Percentiles rank a stretch among this genome's conserved stretches.
These are phyloP conservation scores for Teleogryllus occipitalis DNA, from an alignment of 1,140 invertebrate genomes.

Conservation along the genomic window DNA sequence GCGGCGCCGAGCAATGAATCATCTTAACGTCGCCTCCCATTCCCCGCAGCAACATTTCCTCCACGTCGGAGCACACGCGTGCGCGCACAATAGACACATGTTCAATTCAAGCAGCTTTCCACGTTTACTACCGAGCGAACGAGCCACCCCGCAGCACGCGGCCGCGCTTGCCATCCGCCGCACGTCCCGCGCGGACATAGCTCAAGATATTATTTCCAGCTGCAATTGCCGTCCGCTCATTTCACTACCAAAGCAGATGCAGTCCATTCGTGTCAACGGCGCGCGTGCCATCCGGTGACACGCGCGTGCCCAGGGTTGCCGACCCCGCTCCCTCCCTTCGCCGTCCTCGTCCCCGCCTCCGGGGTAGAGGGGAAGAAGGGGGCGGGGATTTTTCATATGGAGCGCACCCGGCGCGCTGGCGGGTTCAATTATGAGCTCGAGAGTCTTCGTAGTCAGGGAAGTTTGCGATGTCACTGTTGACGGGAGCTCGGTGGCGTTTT, in stretches of 20 bases:
- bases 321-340: constrained; percentile 9
- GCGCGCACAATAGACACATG: not conserved
- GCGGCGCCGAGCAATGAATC: not conserved
- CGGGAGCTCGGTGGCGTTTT: no score
- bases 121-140: not conserved
- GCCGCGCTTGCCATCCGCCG: not conserved
- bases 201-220: not conserved
- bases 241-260: not conserved
- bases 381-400: no score
- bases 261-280: not conserved
- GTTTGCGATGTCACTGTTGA: no score
- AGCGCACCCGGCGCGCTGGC: no score
- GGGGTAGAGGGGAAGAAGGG: no score
- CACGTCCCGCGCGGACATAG: not conserved
- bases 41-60: no score
- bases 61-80: not conserved
- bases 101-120: not conserved
- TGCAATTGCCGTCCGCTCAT: not conserved
- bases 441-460: no score
- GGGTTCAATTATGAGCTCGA: no score
- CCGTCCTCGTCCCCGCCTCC: not conserved
- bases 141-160: not conserved
- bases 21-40: constrained; percentile 30
- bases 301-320: not conserved
- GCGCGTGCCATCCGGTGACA: not conserved